These are phyloP conservation scores for Sialis fuliginosa DNA, from an alignment of 2,888 invertebrate species.

Conservation along the genomic window DNA sequence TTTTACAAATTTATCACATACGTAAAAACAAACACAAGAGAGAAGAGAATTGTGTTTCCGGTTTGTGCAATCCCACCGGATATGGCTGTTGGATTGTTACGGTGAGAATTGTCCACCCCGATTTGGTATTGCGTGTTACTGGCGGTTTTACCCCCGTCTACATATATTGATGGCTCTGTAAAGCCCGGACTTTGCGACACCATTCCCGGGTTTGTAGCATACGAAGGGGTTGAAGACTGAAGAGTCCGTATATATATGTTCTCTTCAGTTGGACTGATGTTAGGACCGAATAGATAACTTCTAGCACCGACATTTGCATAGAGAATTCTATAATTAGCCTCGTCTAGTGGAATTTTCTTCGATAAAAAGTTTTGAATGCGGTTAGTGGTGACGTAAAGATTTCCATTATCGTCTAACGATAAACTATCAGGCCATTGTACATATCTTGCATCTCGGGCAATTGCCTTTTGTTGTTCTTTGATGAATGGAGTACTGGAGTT, in stretches of 20 bases:
- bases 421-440: constrained; percentile 61
- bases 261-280: neutral
- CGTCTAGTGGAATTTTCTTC: constrained; percentile 34
- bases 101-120: neutral
- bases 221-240: too few relatives aligned
- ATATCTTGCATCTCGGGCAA: constrained; percentile 45
- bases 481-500: constrained; percentile 38
- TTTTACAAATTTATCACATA: too few relatives aligned
- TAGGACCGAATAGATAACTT: constrained; percentile 38
- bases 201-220: neutral
- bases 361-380: constrained; percentile 46
- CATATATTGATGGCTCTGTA: neutral
- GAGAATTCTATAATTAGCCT: constrained; percentile 49
- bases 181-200: too few relatives aligned
- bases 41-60: too few relatives aligned
- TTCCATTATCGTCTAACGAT: constrained; percentile 41
- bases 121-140: neutral
- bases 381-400: constrained; percentile 50
- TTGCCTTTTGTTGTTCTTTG: constrained; percentile 38
- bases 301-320: constrained; percentile 38
- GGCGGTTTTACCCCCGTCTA: neutral
- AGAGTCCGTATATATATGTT: too few relatives aligned
- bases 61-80: too few relatives aligned
- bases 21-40: too few relatives aligned
- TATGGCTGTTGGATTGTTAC: too few relatives aligned